A percentile compares a stretch with the other conserved stretches of the same genome.
Evolutionary conservation across 2,888 invertebrate species (phyloP).

Genomic region (Andrena dorsata): DNA sequence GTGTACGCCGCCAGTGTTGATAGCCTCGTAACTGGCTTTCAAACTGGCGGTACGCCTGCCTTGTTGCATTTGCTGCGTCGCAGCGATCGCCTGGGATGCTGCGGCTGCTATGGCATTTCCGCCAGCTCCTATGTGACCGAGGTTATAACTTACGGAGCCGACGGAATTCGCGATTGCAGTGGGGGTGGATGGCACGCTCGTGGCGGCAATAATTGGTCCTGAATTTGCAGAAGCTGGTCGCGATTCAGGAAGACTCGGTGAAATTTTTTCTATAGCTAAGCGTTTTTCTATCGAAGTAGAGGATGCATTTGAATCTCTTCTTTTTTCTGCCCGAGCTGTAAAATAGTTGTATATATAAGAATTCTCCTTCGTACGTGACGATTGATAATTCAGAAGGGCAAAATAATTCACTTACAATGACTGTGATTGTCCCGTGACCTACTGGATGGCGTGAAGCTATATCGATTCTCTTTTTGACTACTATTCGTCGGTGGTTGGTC

Average conservation of each 20-base stretch:
- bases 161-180: constrained; percentile 81
- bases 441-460: constrained; percentile 84
- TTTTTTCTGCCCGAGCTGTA: constrained; percentile 89
- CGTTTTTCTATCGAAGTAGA: constrained; percentile 86
- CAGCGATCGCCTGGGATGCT: constrained; percentile 97
- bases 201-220: constrained; percentile 78
- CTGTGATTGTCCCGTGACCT: constrained; percentile 83
- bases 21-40: constrained; percentile 98
- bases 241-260: constrained; percentile 81
- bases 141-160: constrained; percentile 87
- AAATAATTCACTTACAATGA: constrained; percentile 78
- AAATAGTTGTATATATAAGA: constrained; percentile 18
- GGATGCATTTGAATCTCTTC: constrained; percentile 90
- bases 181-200: constrained; percentile 79
- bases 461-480: constrained; percentile 94
- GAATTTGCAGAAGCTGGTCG: constrained; percentile 83
- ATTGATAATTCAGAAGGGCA: not conserved
- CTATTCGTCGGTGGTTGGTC: constrained; percentile 89
- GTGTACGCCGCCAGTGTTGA: constrained; percentile 88
- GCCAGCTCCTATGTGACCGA: constrained; percentile 94
- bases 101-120: constrained; percentile 96
- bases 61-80: constrained; percentile 97
- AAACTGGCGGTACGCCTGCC: constrained; percentile 96
- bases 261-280: constrained; percentile 83
- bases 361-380: not conserved